A percentile compares a stretch with the other conserved stretches of the same genome.
Evolutionary conservation across 2,113 vertebrate species (phyloP).

Genomic region (Cricetomys ansorgei): DNA sequence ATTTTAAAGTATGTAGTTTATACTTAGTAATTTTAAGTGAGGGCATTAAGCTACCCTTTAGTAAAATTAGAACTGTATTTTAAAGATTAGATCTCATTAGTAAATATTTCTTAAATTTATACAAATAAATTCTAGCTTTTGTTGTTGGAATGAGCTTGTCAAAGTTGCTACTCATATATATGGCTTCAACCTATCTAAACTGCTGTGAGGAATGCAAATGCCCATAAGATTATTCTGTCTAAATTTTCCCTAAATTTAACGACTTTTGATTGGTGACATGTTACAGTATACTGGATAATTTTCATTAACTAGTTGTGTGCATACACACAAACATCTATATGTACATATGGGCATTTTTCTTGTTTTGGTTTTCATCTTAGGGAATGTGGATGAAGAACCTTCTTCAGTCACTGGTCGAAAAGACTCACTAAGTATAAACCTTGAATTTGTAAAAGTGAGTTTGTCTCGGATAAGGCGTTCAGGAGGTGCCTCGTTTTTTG

Average conservation of each 20-base stretch:
- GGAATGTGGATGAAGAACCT: conserved; percentile 95
- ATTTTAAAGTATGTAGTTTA: background rate
- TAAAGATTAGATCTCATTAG: background rate
- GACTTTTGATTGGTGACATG: background rate
- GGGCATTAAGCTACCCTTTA: background rate
- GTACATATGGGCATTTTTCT: background rate
- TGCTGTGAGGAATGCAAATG: background rate
- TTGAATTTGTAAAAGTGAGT: conserved; percentile 99
- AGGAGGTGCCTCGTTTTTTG: conserved; percentile 94
- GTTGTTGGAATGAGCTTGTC: background rate
- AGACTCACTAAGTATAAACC: conserved; percentile 98
- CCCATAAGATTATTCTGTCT: background rate
- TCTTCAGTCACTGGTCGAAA: conserved; percentile 98
- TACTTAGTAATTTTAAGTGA: conserved; percentile 42
- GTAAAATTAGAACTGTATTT: conserved; percentile 42
- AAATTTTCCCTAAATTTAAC: background rate
- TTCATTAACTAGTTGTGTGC: background rate
- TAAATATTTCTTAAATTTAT: conserved; percentile 3
- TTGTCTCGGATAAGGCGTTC: conserved; percentile 96
- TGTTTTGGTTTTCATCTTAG: conserved; percentile 79
- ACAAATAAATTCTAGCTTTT: conserved; percentile 26
- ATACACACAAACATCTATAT: background rate
- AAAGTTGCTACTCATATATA: background rate
- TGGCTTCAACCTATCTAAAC: background rate
- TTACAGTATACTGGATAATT: background rate